A percentile compares a stretch with the other conserved stretches of the same genome.
phyloP scores from a whole-genome alignment of 2,797 vertebrate species.

The Enoplosus armatus region DNA sequence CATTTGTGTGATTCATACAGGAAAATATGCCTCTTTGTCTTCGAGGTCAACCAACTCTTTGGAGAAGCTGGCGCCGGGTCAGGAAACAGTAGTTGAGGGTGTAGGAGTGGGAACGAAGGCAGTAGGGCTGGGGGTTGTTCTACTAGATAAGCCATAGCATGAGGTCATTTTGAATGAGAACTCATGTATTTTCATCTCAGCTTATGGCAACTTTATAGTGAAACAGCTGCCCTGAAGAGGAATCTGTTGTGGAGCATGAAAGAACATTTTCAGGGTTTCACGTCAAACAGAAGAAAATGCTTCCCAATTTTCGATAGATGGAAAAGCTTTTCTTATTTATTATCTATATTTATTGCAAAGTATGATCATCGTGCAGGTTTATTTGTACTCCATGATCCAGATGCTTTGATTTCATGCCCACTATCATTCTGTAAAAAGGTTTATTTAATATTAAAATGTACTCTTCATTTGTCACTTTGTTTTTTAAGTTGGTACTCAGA shows the following conservation, averaged over 20 bases:
- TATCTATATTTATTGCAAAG: not conserved
- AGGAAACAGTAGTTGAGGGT: slow-evolving; percentile 77
- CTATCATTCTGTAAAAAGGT: not conserved
- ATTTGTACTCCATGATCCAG: not conserved
- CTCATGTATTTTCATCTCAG: slow-evolving; percentile 56
- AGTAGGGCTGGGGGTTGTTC: slow-evolving; percentile 46
- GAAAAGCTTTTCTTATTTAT: slow-evolving; percentile 4
- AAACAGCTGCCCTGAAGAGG: slow-evolving; percentile 55
- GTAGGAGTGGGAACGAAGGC: slow-evolving; percentile 73
- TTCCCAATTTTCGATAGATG: not conserved
- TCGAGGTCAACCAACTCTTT: slow-evolving; percentile 75
- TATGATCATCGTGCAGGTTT: not conserved
- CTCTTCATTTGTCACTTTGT: not conserved
- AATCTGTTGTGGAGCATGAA: slow-evolving; percentile 23
- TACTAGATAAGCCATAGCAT: slow-evolving; percentile 67
- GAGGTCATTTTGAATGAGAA: slow-evolving; percentile 66
- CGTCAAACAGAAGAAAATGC: slow-evolving; percentile 11
- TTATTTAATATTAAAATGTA: slow-evolving; percentile 12
- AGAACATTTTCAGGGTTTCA: slow-evolving; percentile 30
- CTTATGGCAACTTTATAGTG: slow-evolving; percentile 44
- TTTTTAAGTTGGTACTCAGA: slow-evolving; percentile 3
- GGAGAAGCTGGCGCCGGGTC: slow-evolving; percentile 72
- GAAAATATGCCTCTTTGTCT: slow-evolving; percentile 84
- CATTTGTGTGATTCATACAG: slow-evolving; percentile 80
- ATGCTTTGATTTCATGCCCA: not conserved